These are phyloP conservation scores for Rhipidura dahli DNA, from an alignment of 2,113 vertebrate species.

Conservation along the genomic window DNA sequence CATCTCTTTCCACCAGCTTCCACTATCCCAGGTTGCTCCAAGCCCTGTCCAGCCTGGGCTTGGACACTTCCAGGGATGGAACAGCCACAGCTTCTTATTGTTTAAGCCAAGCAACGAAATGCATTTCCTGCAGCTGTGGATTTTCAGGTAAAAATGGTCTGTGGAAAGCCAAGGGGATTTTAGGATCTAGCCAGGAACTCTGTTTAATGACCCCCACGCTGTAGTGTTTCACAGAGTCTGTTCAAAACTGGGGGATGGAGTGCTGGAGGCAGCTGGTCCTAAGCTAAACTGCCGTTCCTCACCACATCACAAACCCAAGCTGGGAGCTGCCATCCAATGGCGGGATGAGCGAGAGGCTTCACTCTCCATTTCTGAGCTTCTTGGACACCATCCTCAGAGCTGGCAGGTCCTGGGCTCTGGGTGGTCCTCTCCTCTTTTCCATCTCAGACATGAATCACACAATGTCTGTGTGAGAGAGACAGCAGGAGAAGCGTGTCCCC, in stretches of 20 bases:
- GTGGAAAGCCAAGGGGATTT: background rate
- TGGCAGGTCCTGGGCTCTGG: background rate
- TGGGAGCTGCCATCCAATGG: background rate
- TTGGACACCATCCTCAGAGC: background rate
- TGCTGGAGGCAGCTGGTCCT: background rate
- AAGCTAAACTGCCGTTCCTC: background rate
- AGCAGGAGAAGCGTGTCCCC: background rate
- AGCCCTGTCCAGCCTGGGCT: background rate
- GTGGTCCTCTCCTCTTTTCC: background rate
- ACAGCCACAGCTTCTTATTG: background rate
- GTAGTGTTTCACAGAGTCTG: background rate
- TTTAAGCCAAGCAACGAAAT: background rate
- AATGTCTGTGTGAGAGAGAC: background rate
- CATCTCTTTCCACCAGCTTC: fast-evolving
- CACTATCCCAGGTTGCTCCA: fast-evolving
- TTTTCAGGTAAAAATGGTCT: background rate
- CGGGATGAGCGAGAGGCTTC: fast-evolving
- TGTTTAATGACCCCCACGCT: background rate
- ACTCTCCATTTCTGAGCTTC: background rate
- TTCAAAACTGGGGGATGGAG: fast-evolving
- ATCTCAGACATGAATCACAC: background rate
- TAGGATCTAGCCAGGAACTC: background rate
- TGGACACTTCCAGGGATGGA: no score
- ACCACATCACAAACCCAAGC: background rate
- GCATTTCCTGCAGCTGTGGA: background rate